phyloP scores from a whole-genome alignment of 2,888 invertebrate species.

The Drosophila histrio region DNA sequence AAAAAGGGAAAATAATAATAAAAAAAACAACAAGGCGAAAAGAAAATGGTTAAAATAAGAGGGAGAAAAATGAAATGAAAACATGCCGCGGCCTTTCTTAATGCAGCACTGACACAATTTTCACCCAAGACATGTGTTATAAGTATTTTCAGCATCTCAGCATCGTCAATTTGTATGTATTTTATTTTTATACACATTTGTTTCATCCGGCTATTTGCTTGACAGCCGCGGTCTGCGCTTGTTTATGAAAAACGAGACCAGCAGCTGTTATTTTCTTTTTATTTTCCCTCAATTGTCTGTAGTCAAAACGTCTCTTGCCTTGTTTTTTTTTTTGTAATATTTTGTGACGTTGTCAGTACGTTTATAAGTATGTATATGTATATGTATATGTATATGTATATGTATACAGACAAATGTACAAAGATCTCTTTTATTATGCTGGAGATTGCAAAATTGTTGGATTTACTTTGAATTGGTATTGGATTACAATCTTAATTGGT shows the following conservation, averaged over 20 bases:
- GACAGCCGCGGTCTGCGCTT: slow-evolving; percentile 46
- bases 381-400: too few species aligned
- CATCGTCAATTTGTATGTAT: slow-evolving; percentile 37
- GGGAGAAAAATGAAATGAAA: slow-evolving; percentile 21
- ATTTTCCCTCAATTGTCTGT: slow-evolving; percentile 26
- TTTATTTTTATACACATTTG: slow-evolving; percentile 70
- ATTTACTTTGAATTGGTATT: slow-evolving; percentile 2
- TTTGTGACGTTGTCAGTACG: slow-evolving; percentile 33
- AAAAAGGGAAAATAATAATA: slow-evolving; percentile 1
- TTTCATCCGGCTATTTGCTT: slow-evolving; percentile 53
- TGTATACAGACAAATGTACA: neutral
- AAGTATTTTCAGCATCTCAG: slow-evolving; percentile 29
- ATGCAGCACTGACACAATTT: slow-evolving; percentile 74
- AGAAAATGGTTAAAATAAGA: slow-evolving; percentile 1
- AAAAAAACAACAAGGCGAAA: neutral
- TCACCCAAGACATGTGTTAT: slow-evolving; percentile 46
- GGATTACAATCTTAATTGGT: neutral
- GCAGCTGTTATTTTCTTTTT: slow-evolving; percentile 60
- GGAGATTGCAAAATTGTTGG: neutral
- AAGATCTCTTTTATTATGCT: neutral
- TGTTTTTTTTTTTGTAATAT: slow-evolving; percentile 6
- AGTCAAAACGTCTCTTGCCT: slow-evolving; percentile 11
- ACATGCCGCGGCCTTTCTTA: slow-evolving; percentile 60
- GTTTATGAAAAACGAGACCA: slow-evolving; percentile 63
- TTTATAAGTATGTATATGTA: too few species aligned